Evolutionary conservation across 2,888 invertebrate species (phyloP).

Genomic region (Euplexia lucipara): DNA sequence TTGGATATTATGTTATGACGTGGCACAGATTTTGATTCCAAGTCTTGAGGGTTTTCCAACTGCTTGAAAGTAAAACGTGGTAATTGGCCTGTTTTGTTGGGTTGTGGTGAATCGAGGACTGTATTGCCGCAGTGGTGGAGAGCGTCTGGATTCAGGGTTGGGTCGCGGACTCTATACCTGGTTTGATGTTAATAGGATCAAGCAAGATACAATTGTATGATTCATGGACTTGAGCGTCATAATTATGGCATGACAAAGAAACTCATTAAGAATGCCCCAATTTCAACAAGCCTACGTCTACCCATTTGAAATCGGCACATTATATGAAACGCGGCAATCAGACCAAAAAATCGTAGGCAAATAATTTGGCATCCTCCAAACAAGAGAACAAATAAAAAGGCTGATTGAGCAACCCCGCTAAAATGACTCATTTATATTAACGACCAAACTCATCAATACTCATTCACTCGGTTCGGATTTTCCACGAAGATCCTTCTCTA

Average conservation of each 20-base stretch:
- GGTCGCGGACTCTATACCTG: neutral
- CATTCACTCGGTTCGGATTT: constrained; percentile 84
- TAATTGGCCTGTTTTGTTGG: constrained; percentile 55
- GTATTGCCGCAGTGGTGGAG: constrained; percentile 4
- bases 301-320: constrained; percentile 43
- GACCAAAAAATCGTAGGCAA: constrained; percentile 54
- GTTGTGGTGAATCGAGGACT: constrained; percentile 7
- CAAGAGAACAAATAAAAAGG: constrained; percentile 74
- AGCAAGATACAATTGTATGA: neutral
- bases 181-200: neutral
- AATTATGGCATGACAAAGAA: constrained; percentile 15
- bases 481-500: constrained; percentile 87
- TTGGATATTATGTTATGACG: constrained; percentile 74
- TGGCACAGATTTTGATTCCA: constrained; percentile 69
- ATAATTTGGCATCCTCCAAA: constrained; percentile 65
- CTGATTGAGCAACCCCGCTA: constrained; percentile 79
- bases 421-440: constrained; percentile 88
- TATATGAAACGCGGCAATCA: constrained; percentile 38
- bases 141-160: neutral
- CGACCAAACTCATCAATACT: constrained; percentile 89
- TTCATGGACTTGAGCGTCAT: neutral
- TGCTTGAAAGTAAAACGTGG: constrained; percentile 49
- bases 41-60: constrained; percentile 59
- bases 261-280: constrained; percentile 37
- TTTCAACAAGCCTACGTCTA: constrained; percentile 32